These are phyloP conservation scores for Gymnobelideus leadbeateri DNA, from an alignment of 2,113 vertebrate genomes.

Conservation along the genomic window DNA sequence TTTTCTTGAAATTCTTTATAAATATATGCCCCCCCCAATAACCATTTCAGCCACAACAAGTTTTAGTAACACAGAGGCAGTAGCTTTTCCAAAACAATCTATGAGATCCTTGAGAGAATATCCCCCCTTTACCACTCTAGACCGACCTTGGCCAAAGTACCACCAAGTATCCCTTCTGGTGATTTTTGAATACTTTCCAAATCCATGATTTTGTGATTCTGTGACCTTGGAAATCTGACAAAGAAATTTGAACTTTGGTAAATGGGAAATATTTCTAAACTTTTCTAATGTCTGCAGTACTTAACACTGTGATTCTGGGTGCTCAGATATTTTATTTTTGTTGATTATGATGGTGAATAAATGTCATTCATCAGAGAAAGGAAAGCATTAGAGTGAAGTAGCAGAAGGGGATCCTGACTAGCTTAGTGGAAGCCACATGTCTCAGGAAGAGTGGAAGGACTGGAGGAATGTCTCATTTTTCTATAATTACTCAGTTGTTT, in stretches of 20 bases:
- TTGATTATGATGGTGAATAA: background rate
- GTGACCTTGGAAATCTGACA: background rate
- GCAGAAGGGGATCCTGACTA: background rate
- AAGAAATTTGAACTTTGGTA: background rate
- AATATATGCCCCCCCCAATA: background rate
- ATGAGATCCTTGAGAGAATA: background rate
- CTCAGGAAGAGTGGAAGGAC: background rate
- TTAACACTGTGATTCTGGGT: background rate
- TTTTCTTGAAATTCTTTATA: conserved; percentile 2
- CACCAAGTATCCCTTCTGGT: background rate
- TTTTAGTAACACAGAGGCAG: background rate
- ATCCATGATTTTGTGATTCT: background rate
- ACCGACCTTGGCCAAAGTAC: background rate
- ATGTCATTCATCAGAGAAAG: background rate
- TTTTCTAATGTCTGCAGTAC: background rate
- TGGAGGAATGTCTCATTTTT: too few relatives aligned
- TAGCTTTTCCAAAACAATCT: background rate
- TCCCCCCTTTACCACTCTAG: background rate
- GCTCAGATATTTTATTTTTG: background rate
- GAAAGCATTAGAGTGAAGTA: background rate
- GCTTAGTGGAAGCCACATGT: background rate
- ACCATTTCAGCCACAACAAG: background rate
- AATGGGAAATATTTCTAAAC: background rate
- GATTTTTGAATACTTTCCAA: background rate
- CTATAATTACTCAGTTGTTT: background rate